phyloP scores from a whole-genome alignment of 2,888 invertebrate genomes.

The Rhorus exstirpatorius region DNA sequence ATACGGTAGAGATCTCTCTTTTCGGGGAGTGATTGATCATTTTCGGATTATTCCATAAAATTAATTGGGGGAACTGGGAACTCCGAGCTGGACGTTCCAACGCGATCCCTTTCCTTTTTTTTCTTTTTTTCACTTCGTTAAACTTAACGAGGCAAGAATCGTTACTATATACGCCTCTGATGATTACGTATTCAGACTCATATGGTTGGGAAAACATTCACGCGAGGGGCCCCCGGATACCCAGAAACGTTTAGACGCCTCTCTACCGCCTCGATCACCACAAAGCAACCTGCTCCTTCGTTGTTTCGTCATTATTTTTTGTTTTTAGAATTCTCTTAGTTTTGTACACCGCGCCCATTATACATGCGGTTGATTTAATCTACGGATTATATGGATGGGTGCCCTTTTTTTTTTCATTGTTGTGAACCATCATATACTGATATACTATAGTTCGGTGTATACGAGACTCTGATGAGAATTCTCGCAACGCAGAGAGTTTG shows the following conservation, averaged over 20 bases:
- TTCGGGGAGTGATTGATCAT: slow-evolving; percentile 36
- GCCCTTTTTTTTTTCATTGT: slow-evolving; percentile 19
- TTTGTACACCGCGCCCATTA: slow-evolving; percentile 4
- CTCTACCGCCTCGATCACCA: background rate
- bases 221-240: slow-evolving; percentile 41
- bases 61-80: slow-evolving; percentile 47
- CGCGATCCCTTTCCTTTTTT: background rate
- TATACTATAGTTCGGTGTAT: background rate
- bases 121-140: slow-evolving; percentile 35
- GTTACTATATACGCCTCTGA: slow-evolving; percentile 31
- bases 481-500: background rate
- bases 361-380: slow-evolving; percentile 22
- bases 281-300: background rate
- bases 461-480: slow-evolving; percentile 19
- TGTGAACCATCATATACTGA: background rate
- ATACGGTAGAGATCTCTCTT: background rate
- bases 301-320: slow-evolving; percentile 9
- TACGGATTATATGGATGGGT: background rate
- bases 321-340: background rate
- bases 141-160: slow-evolving; percentile 49
- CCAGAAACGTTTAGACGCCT: slow-evolving; percentile 54
- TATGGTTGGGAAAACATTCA: slow-evolving; percentile 18
- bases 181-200: slow-evolving; percentile 44
- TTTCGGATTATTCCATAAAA: slow-evolving; percentile 17
- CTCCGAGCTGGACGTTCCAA: background rate